These are phyloP conservation scores for Perdita meconis DNA, from an alignment of 2,888 invertebrate species.

Conservation along the genomic window DNA sequence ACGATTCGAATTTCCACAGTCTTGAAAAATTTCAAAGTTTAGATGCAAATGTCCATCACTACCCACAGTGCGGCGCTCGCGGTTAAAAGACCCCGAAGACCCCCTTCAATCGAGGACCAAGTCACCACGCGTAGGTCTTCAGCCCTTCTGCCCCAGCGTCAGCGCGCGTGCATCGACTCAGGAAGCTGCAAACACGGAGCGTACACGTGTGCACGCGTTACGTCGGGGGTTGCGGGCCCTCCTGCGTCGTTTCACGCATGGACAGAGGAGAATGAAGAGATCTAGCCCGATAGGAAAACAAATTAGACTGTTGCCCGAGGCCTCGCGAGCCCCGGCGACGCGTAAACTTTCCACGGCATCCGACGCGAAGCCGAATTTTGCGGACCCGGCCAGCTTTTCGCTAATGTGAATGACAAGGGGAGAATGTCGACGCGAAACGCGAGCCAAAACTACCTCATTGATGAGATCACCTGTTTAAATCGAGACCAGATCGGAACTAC, in stretches of 20 bases:
- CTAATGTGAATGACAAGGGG: neutral
- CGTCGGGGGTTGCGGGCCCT: slow-evolving; percentile 71
- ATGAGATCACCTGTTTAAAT: slow-evolving; percentile 40
- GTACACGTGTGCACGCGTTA: slow-evolving; percentile 58
- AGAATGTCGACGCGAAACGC: slow-evolving; percentile 6
- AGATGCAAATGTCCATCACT: no score
- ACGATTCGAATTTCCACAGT: no score
- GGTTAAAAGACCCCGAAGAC: neutral
- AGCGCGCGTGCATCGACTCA: slow-evolving; percentile 48
- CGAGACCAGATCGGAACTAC: neutral
- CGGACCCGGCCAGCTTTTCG: neutral
- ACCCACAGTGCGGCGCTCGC: no score
- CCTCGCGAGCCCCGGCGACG: no score
- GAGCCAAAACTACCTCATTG: slow-evolving; percentile 40
- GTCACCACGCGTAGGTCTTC: slow-evolving; percentile 1
- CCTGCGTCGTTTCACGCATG: slow-evolving; percentile 67
- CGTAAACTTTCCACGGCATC: no score
- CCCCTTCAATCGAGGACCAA: neutral
- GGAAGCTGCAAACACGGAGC: slow-evolving; percentile 42
- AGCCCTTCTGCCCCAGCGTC: neutral
- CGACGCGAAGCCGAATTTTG: no score
- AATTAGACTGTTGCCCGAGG: no score
- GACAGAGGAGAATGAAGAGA: neutral
- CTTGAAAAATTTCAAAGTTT: no score
- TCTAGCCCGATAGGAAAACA: neutral